Percentiles rank a stretch among this genome's conserved stretches.
phyloP scores from a whole-genome alignment of 1,140 invertebrate species.

The Calosoma granatense region DNA sequence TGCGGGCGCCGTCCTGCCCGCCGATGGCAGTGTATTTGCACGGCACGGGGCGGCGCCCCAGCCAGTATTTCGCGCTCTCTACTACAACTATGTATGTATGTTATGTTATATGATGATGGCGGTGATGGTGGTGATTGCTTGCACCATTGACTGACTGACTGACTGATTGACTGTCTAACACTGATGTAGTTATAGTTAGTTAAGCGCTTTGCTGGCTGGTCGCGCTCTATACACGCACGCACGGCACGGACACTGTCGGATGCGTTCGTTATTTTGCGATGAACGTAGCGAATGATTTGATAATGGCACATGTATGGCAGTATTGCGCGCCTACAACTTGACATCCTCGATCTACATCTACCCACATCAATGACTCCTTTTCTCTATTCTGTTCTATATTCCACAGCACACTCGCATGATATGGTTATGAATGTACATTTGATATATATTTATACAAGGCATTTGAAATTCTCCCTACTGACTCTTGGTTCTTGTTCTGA shows the following conservation, averaged over 20 bases:
- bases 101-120: not conserved
- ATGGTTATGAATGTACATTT: slow-evolving; percentile 28
- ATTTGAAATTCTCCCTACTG: slow-evolving; percentile 22
- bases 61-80: too few relatives aligned
- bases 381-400: not conserved
- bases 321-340: slow-evolving; percentile 23
- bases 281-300: slow-evolving; percentile 16
- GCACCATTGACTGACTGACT: too few relatives aligned
- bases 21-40: not conserved
- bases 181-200: too few relatives aligned
- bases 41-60: not conserved
- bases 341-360: not conserved
- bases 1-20: not conserved
- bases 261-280: not conserved
- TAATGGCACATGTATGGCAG: slow-evolving; percentile 30
- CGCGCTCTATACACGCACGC: too few relatives aligned
- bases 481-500: slow-evolving; percentile 16
- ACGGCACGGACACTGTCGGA: too few relatives aligned
- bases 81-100: not conserved
- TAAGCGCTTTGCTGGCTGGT: too few relatives aligned
- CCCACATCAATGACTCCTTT: not conserved
- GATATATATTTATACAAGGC: slow-evolving; percentile 24
- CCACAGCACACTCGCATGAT: slow-evolving; percentile 22
- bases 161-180: too few relatives aligned
- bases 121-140: not conserved